These are phyloP conservation scores for Linnaemya vulpina DNA, from an alignment of 2,888 invertebrate genomes.

Conservation along the genomic window DNA sequence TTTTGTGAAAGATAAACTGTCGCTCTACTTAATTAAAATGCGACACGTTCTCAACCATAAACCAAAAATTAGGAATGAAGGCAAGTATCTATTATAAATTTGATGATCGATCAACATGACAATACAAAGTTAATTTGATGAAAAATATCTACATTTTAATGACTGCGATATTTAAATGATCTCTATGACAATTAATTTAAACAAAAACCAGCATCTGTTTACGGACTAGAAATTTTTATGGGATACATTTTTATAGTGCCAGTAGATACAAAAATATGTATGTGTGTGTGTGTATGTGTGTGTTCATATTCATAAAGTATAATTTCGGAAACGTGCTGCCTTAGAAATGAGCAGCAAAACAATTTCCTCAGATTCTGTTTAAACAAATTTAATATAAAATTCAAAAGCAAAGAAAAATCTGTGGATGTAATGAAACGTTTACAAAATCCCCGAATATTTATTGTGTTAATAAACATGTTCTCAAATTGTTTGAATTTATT, in stretches of 20 bases:
- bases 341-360: not conserved
- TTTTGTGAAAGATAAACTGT: slow-evolving; percentile 3
- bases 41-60: slow-evolving; percentile 46
- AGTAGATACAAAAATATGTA: too few species aligned
- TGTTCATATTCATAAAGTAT: not conserved
- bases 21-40: slow-evolving; percentile 18
- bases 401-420: not conserved
- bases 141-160: slow-evolving; percentile 24
- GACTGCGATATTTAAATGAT: slow-evolving; percentile 35
- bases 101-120: slow-evolving; percentile 55
- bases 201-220: slow-evolving; percentile 51
- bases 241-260: not conserved
- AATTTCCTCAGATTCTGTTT: not conserved
- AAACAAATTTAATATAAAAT: slow-evolving; percentile 9
- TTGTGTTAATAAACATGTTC: slow-evolving; percentile 7
- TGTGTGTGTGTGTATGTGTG: not conserved
- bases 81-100: slow-evolving; percentile 10
- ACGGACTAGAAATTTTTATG: slow-evolving; percentile 27
- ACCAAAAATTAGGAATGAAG: slow-evolving; percentile 25
- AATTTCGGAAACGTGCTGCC: slow-evolving; percentile 10
- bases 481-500: slow-evolving; percentile 23
- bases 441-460: not conserved
- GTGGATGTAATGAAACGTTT: not conserved
- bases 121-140: slow-evolving; percentile 48
- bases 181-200: slow-evolving; percentile 44